Evolutionary conservation across 2,888 invertebrate species (phyloP).

Genomic region (Xestia ashworthii): DNA sequence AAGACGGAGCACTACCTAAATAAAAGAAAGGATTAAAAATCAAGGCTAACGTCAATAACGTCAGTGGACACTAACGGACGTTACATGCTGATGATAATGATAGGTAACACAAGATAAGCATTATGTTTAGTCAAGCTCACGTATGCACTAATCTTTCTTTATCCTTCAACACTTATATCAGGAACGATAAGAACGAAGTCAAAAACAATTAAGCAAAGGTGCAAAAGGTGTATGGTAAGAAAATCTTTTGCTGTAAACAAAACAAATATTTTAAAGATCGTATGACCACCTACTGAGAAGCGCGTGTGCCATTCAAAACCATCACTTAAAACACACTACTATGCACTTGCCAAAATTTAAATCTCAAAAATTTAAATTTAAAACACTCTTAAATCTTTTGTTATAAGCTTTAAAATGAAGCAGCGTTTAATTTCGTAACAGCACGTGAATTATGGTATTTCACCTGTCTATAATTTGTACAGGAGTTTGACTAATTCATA

Average conservation of each 20-base stretch:
- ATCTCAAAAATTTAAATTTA: too few species aligned
- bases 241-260: constrained; percentile 33
- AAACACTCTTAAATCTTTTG: background rate
- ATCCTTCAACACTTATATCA: constrained; percentile 52
- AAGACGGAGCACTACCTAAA: background rate
- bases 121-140: constrained; percentile 40
- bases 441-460: constrained; percentile 11
- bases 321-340: background rate
- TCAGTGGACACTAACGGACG: background rate
- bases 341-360: background rate
- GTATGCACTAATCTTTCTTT: constrained; percentile 44
- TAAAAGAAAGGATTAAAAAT: background rate
- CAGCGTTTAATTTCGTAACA: background rate
- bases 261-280: constrained; percentile 39
- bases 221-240: constrained; percentile 18
- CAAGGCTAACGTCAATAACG: background rate
- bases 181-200: constrained; percentile 41
- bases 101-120: constrained; percentile 31
- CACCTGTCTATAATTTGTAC: constrained; percentile 64
- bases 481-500: constrained; percentile 65
- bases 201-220: constrained; percentile 29
- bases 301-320: constrained; percentile 54
- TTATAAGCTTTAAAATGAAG: constrained; percentile 13
- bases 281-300: constrained; percentile 59
- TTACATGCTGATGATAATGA: constrained; percentile 6